phyloP scores from a whole-genome alignment of 2,113 vertebrate species.

The Microtus montanus region DNA sequence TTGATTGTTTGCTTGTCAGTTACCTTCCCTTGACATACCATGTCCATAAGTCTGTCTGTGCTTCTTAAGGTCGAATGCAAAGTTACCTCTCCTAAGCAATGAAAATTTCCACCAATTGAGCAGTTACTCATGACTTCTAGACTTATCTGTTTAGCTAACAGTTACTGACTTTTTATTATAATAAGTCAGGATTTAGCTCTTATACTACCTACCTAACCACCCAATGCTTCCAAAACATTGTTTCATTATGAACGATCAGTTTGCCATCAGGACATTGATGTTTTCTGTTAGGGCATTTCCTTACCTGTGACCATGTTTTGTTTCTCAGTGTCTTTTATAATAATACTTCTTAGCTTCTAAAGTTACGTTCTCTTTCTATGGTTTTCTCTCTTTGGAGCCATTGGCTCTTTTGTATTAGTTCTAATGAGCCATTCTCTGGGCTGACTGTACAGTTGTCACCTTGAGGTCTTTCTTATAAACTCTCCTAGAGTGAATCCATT shows the following conservation, averaged over 20 bases:
- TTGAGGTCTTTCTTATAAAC: neutral
- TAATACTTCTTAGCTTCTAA: neutral
- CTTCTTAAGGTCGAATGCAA: neutral
- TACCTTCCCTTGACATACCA: neutral
- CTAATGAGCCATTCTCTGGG: neutral
- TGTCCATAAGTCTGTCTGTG: neutral
- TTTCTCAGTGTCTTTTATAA: neutral
- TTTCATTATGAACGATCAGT: neutral
- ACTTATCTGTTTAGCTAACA: conserved; percentile 17
- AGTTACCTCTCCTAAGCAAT: neutral
- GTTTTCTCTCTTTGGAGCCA: neutral
- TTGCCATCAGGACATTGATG: conserved; percentile 26
- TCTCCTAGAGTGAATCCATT: neutral
- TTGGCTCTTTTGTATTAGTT: neutral
- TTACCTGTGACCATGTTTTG: neutral
- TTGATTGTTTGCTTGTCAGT: neutral
- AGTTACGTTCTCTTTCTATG: neutral
- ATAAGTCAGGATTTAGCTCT: conserved; percentile 4
- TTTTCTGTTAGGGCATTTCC: neutral
- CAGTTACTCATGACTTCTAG: neutral
- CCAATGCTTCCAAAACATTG: neutral
- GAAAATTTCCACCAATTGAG: neutral
- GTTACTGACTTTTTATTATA: conserved; percentile 15
- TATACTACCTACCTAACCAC: neutral
- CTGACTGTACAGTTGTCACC: neutral